Evolutionary conservation across 2,888 invertebrate genomes (phyloP).

Genomic region (Luperina testacea): DNA sequence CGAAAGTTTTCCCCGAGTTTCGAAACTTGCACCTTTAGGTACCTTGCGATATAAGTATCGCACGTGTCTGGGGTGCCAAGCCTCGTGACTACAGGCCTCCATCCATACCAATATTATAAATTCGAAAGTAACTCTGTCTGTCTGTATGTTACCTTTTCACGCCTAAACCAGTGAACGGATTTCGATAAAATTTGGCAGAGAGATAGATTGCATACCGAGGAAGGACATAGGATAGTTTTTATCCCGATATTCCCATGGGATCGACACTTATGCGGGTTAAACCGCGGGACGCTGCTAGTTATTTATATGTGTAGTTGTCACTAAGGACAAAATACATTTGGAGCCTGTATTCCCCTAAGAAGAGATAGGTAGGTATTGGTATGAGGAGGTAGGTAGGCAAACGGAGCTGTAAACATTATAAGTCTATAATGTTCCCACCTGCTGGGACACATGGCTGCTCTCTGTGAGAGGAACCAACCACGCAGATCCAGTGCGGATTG

Average conservation of each 20-base stretch:
- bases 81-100: slow-evolving; percentile 1
- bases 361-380: no score
- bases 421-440: neutral
- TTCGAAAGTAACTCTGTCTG: no score
- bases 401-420: neutral
- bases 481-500: neutral
- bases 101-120: no score
- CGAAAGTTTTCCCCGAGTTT: neutral
- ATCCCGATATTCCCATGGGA: no score
- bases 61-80: slow-evolving; percentile 19
- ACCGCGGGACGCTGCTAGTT: no score
- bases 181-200: no score
- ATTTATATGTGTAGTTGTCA: neutral
- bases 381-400: neutral
- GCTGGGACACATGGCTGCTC: neutral
- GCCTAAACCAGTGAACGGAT: no score
- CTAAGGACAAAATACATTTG: neutral
- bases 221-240: no score
- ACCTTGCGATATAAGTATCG: neutral
- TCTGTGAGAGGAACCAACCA: neutral
- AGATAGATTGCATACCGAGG: no score
- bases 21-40: neutral
- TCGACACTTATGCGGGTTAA: no score
- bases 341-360: no score
- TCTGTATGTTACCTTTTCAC: no score